Evolutionary conservation across 2,113 vertebrate species (phyloP), one percentile per base, ranked within the genome.

Genomic region (Sinocyclocheilus grahami): DNA sequence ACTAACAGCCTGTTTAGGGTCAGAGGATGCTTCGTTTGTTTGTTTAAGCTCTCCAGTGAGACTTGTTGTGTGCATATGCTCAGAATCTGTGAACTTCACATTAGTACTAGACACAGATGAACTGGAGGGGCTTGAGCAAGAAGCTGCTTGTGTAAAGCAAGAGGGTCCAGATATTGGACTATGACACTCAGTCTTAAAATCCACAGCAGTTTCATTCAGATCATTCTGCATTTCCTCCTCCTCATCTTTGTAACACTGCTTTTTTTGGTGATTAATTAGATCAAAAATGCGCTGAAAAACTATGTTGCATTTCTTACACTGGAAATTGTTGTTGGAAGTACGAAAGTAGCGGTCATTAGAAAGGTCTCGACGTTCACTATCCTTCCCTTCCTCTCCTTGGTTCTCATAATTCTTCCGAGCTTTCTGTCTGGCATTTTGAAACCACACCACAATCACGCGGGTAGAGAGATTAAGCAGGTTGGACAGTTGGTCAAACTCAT

Each of bases 391-490:
- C 74, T 99, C 98, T 85, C 95, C 95, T 86, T 97, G 97, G 85
- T 96, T 96, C 90, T 99, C 98, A 1, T 98, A 99, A 88, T 96
- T 97, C 88, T 99, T 99, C 86, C 98, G 93, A 22, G 98, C 98
- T 92, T 99, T 98, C 87, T 99, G 98, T 71, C 98, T 96, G 37
- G 98, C 97, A 51, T 99, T 99, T 92, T 99, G 98, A 90, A 99
- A 99, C 98, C 98, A 99, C 2, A 99, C 98, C 87, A 99, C 97
- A 79, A 99, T 99, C 24, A 99, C 95, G 63, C 98, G 95, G 0
- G 97, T 98, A 16, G 97, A 95, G 65, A 99, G 96, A 88, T 96
- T 97, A 87, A 99, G 91, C 85, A 97, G 90, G 86, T 96, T 96
- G 18, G 98, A 99, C 76, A 99, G 93, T 89, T 97, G 96, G 87